Base-by-base conservation (phyloP, 2,797 vertebrate genomes). In the Megalops cyprinoides region DNA sequence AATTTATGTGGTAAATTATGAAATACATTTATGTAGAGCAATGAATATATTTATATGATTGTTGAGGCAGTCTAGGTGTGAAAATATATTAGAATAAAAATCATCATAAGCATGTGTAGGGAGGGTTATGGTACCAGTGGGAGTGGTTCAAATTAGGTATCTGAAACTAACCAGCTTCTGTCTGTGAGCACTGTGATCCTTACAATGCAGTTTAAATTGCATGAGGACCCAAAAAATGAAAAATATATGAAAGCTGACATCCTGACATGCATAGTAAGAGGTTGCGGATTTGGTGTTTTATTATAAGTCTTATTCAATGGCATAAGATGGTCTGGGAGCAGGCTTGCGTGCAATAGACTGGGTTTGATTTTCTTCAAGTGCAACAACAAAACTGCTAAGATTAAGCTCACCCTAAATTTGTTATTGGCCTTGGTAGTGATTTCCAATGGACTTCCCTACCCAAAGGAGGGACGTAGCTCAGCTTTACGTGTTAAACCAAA, bases 371-470 rank as follows among this genome's bases (percentile, higher is more conserved):
- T 81, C 74, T 74, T 39, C 49, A 58, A 25, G 53, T 34, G 44
- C 15, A 39, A 48, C 42, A n/a, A 23, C 25, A 49, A 60, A 76
- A 65, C 46, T 7, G 49, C 6, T 28, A 28, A 1, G 76, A 58
- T 42, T 20, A 28, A 77, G 18, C 53, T 58, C n/a, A 77, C 12
- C 20, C 23, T 56, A 76, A 76, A 81, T 77, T 42, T 53, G 46
- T 81, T 67, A 76, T 42, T 69, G 48, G 60, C 46, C 74, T 25
- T 31, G 56, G 62, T 37, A 77, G 69, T 69, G 74, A 69, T 81
- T 53, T 81, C 73, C 58, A 77, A 81, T 77, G 31, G 62, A 76
- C 34, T n/a, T n/a, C n/a, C 20, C 37, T 60, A 46, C 67, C 23
- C 37, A 42, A 46, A 44, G 67, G 67, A 79, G 8, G 48, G 51